A percentile compares a stretch with the other conserved stretches of the same genome.
Conservation (phyloP, 2,113 vertebrate species). For the Ochotona curzoniae region DNA sequence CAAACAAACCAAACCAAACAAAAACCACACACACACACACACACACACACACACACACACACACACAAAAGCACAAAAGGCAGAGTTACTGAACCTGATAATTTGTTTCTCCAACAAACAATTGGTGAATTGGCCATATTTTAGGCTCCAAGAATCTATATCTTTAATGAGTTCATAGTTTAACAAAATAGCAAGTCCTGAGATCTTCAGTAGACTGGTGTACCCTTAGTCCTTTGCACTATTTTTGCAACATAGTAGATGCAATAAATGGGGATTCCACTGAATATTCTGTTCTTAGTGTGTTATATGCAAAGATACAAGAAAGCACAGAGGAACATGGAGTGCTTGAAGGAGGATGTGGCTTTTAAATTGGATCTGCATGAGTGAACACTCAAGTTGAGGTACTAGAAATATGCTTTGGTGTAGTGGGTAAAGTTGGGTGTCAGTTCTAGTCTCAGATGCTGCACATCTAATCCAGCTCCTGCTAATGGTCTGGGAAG, state of each 20-base stretch:
- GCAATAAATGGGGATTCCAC: neutral
- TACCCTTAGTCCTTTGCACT: no score
- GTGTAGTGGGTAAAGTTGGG: no score
- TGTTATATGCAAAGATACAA: neutral
- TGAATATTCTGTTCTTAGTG: conserved; percentile 7
- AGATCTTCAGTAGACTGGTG: conserved; percentile 15
- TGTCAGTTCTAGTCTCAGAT: no score
- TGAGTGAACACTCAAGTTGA: no score
- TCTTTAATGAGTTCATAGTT: neutral
- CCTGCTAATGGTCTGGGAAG: no score
- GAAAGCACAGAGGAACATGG: neutral
- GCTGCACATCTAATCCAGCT: no score
- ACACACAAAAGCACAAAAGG: neutral
- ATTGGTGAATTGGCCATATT: conserved; percentile 21
- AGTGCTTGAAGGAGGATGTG: neutral
- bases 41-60: no score
- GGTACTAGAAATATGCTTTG: no score
- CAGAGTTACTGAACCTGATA: neutral
- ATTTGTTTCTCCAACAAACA: neutral
- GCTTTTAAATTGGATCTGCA: neutral
- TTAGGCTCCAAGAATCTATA: neutral
- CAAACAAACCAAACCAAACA: no score
- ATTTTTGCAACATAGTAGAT: neutral
- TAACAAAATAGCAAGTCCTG: neutral
- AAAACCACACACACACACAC: no score